Evolutionary conservation across 2,113 vertebrate genomes (phyloP), one percentile per base, ranked within the genome.

Genomic region (Seriola dumerili): DNA sequence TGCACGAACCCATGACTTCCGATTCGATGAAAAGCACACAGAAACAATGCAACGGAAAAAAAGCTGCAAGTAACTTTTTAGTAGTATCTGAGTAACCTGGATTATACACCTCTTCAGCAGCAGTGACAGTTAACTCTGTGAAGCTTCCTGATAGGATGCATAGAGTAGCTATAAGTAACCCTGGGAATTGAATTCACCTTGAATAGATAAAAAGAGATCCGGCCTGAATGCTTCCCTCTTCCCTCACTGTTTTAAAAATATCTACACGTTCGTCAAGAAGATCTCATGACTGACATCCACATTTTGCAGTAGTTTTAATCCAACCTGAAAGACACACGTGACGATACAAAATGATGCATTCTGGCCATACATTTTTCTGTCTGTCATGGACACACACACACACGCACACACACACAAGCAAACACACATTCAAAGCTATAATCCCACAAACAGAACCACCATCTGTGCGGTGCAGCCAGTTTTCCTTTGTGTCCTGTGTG

Each of bases 401-500:
- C 50, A 52, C 50, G n/a, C 19, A 9, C 19, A 54, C 29, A 44
- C 42, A 46, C 36, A 67, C 17, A 36, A 23, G 17, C 62, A 75
- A 55, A 63, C 66, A n/a, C 44, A 52, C 29, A 21, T 70, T 42
- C 42, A 72, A 8, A 70, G 11, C 9, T 59, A 55, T 50, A 69
- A 66, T 66, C 66, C 55, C 8, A 68, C 62, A 62, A 78, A 84
- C 71, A 70, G 61, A 76, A 44, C 3, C 73, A 75, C 63, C 77
- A 84, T 84, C 78, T 86, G 85, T 82, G 75, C 62, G 8, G 55
- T 54, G 40, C 42, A 80, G 63, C 55, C 58, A 78, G 21, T 48
- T 80, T 78, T 52, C 62, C 75, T 80, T 65, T 83, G 44, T 73
- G 67, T 81, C 58, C 59, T 55, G 61, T 62, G 58, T 84, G 68